Evolutionary conservation across 2,888 invertebrate genomes (phyloP), one percentile per base, ranked within the genome.

Genomic region (Agapostemon virescens): DNA sequence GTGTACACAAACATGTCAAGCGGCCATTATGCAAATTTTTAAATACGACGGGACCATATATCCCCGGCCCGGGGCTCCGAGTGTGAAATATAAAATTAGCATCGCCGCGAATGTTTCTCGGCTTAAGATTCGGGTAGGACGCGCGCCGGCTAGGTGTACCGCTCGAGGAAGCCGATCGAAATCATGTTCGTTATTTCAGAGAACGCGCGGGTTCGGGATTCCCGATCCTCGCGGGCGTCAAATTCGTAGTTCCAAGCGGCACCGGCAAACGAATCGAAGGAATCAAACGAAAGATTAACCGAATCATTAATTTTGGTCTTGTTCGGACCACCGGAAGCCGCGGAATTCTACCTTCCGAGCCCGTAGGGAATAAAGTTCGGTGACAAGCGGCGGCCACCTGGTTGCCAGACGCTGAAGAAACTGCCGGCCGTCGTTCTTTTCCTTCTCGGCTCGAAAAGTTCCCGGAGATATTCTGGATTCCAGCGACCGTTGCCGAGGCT

Each of bases 11-110:
- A 92, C 92, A 92, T 91, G 91, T 91, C 91, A 89, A 88, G 86
- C 84, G 88, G 86, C 90, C 91, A 91, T 92, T 92, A 92, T 92
- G 92, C 91, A 91, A 91, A 91, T 91, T 92, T 92, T 91, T 91
- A 90, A 91, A 91, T 91, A 90, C 91, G 91, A 89, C 89, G 89
- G 87, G 89, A 87, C 90, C 88, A 90, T 90, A 91, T 90, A 91
- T 91, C 89, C 89, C 49, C 49, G 49, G 84, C 68, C 79, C 74
- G 67, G 17, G 83, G 15, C 15, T 26, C 86, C 84, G 89, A 89
- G 90, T 90, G 91, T 89, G 90, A 89, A 91, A 91, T 90, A 92
- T 92, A 91, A 92, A 91, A 92, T 91, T 90, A 92, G 88, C 89
- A 90, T 88, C 88, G 86, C 88, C 89, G 86, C 86, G 86, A 89